A percentile compares a stretch with the other conserved stretches of the same genome.
Evolutionary conservation across 2,888 invertebrate genomes (phyloP).

Genomic region (Danaus chrysippus): DNA sequence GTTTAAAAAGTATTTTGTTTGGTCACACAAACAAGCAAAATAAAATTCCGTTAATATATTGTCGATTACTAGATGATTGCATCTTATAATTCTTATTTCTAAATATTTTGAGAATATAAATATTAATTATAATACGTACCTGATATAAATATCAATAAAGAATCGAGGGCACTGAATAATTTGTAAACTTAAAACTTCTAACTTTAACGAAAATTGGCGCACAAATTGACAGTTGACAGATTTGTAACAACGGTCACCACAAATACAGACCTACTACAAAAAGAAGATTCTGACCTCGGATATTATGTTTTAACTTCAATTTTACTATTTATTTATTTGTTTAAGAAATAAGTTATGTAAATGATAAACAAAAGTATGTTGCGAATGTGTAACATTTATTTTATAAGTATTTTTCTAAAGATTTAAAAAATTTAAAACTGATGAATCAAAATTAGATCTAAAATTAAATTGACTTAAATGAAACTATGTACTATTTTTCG

Average conservation of each 20-base stretch:
- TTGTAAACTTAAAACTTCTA: slow-evolving; percentile 14
- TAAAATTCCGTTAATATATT: not conserved
- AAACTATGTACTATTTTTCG: too few species aligned
- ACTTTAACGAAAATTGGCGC: slow-evolving; percentile 52
- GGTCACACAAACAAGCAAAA: not conserved
- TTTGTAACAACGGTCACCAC: slow-evolving; percentile 22
- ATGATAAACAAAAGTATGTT: too few species aligned
- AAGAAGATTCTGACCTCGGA: not conserved
- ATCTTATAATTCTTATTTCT: not conserved
- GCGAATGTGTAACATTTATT: too few species aligned
- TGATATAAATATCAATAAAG: slow-evolving; percentile 1
- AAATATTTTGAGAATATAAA: not conserved
- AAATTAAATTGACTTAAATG: too few species aligned
- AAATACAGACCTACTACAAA: slow-evolving; percentile 9
- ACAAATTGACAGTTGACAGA: slow-evolving; percentile 49
- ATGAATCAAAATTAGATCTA: too few species aligned
- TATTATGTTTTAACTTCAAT: too few species aligned
- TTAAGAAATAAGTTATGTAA: too few species aligned
- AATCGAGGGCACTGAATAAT: not conserved
- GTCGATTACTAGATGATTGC: not conserved
- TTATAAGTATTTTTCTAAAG: too few species aligned
- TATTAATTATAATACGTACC: slow-evolving; percentile 5
- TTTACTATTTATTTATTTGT: too few species aligned
- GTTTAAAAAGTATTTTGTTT: slow-evolving; percentile 6
- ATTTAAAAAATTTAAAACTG: too few species aligned